These are phyloP conservation scores for Drosophila sucinea DNA, from an alignment of 1,140 invertebrate species.

Conservation along the genomic window DNA sequence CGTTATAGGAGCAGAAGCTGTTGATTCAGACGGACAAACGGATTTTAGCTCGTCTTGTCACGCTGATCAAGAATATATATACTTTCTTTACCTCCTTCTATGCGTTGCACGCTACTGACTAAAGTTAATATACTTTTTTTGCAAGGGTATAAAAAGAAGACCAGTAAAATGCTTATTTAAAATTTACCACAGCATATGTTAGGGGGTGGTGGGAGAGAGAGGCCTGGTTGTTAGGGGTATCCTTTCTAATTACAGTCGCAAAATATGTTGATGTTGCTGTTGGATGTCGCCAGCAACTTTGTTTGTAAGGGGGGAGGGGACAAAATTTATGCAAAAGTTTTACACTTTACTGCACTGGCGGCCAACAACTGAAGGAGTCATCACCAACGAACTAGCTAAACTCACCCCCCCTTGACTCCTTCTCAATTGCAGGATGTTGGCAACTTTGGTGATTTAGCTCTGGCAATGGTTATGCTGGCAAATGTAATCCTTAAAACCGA, in stretches of 20 bases:
- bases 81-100: too few relatives aligned
- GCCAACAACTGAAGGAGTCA: conserved; percentile 52
- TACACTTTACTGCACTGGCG: conserved; percentile 69
- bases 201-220: neutral
- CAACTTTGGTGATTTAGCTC: conserved; percentile 82
- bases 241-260: conserved; percentile 68
- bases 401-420: conserved; percentile 2
- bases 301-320: conserved; percentile 20
- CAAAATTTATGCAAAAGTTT: conserved; percentile 79
- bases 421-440: conserved; percentile 63
- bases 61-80: too few relatives aligned
- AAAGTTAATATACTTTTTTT: too few relatives aligned
- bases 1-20: too few relatives aligned
- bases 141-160: conserved; percentile 8
- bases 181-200: conserved; percentile 48
- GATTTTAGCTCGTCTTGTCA: too few relatives aligned
- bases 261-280: conserved; percentile 72
- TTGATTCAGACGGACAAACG: too few relatives aligned
- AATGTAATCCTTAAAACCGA: conserved; percentile 82
- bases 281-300: conserved; percentile 59
- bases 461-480: conserved; percentile 77
- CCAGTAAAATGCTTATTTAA: conserved; percentile 53
- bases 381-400: conserved; percentile 31
- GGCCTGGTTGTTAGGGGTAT: conserved; percentile 21
- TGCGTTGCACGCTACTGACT: too few relatives aligned